phyloP scores from a whole-genome alignment of 1,140 invertebrate genomes.

The Drosophila varians region DNA sequence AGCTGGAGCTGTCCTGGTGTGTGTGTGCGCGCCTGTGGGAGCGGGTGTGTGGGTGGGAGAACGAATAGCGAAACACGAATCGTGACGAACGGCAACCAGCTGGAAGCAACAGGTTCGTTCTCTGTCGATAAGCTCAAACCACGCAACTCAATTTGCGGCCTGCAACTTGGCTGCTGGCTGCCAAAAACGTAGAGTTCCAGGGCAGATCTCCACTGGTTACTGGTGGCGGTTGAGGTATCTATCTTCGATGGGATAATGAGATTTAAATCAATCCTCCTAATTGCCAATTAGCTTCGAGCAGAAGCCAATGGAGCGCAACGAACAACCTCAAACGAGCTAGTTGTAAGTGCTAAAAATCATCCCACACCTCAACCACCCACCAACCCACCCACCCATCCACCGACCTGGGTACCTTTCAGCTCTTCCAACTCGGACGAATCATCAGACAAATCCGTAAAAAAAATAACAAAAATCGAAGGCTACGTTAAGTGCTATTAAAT shows the following conservation, averaged over 20 bases:
- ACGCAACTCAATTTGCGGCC: slow-evolving; percentile 45
- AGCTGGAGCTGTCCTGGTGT: slow-evolving; percentile 4
- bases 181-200: too few species aligned
- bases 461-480: neutral
- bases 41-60: slow-evolving; percentile 6
- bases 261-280: slow-evolving; percentile 34
- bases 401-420: neutral
- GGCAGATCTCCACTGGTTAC: neutral
- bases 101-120: slow-evolving; percentile 48
- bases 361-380: slow-evolving; percentile 5
- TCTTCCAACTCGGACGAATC: neutral
- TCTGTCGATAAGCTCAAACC: slow-evolving; percentile 39
- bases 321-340: slow-evolving; percentile 3
- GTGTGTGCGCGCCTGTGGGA: neutral
- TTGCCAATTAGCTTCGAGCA: slow-evolving; percentile 23
- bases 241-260: slow-evolving; percentile 20
- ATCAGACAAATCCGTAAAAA: neutral
- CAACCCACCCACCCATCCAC: neutral
- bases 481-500: neutral
- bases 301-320: neutral
- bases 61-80: slow-evolving; percentile 26
- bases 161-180: neutral
- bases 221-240: slow-evolving; percentile 10
- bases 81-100: slow-evolving; percentile 41
- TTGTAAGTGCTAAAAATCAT: slow-evolving; percentile 19